These are phyloP conservation scores for Eupithecia dodoneata DNA, from an alignment of 2,888 invertebrate species.

Conservation along the genomic window DNA sequence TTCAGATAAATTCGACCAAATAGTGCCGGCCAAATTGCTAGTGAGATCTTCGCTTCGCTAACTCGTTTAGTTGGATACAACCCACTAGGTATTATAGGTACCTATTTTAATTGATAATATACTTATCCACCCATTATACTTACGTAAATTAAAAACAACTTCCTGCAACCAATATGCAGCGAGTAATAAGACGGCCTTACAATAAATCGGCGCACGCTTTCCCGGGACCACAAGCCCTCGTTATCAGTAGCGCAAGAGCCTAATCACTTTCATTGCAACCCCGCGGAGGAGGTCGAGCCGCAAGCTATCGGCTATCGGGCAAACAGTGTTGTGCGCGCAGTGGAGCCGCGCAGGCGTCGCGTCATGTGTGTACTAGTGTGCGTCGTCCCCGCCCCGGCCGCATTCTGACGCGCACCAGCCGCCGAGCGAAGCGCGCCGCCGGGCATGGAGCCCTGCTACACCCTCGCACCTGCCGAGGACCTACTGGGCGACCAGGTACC, in stretches of 20 bases:
- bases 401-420: conserved; percentile 47
- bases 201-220: conserved; percentile 42
- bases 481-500: conserved; percentile 81
- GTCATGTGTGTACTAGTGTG: conserved; percentile 43
- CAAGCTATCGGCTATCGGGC: conserved; percentile 61
- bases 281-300: conserved; percentile 71
- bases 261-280: conserved; percentile 82
- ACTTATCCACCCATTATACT: neutral
- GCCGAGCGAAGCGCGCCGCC: conserved; percentile 61
- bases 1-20: neutral
- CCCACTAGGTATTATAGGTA: neutral
- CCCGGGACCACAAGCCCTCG: conserved; percentile 65
- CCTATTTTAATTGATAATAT: neutral
- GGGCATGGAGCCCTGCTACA: conserved; percentile 82
- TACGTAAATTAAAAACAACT: conserved; percentile 14
- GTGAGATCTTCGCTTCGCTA: neutral
- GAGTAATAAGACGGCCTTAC: conserved; percentile 27
- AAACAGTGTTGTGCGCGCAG: conserved; percentile 64
- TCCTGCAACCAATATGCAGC: conserved; percentile 19
- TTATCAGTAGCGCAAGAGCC: conserved; percentile 78
- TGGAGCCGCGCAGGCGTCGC: conserved; percentile 65
- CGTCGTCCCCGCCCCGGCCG: conserved; percentile 53
- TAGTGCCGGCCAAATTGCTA: neutral
- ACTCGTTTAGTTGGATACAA: neutral
- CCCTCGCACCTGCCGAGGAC: conserved; percentile 79